phyloP scores from a whole-genome alignment of 2,113 vertebrate genomes.

The Sardina pilchardus region DNA sequence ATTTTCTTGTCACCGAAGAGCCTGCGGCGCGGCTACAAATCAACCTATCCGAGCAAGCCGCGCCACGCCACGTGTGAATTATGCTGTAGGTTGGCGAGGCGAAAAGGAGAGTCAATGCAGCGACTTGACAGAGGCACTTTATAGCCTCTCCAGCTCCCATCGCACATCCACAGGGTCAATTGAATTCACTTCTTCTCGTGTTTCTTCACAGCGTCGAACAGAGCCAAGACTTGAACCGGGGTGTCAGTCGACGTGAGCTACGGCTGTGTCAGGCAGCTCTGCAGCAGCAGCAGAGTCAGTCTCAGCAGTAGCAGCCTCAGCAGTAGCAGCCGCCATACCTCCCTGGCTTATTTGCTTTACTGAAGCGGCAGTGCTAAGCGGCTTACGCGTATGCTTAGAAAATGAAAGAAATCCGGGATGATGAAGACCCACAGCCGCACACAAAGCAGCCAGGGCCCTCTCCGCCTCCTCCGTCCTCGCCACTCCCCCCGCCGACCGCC shows the following conservation, averaged over 20 bases:
- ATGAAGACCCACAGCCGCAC: slow-evolving; percentile 28
- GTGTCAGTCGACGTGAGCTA: background rate
- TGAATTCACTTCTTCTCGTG: background rate
- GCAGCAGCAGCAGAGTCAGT: background rate
- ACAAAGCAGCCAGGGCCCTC: background rate
- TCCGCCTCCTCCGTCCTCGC: background rate
- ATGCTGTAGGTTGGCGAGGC: background rate
- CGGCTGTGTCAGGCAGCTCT: background rate
- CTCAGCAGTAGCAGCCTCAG: background rate
- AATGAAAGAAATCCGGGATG: slow-evolving; percentile 61
- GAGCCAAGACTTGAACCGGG: background rate
- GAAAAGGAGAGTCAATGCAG: background rate
- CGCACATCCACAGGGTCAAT: slow-evolving; percentile 14
- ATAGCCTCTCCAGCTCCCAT: background rate
- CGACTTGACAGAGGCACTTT: background rate
- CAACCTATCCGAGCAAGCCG: background rate
- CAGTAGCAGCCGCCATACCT: background rate
- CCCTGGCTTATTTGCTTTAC: slow-evolving; percentile 13
- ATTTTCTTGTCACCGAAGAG: background rate
- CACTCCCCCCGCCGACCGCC: background rate
- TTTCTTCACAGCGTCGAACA: background rate
- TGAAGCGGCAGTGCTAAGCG: slow-evolving; percentile 65
- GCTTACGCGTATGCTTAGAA: slow-evolving; percentile 60
- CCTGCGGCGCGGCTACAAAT: background rate
- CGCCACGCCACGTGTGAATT: background rate